phyloP scores from a whole-genome alignment of 2,113 vertebrate genomes.

The Eulemur macaco region DNA sequence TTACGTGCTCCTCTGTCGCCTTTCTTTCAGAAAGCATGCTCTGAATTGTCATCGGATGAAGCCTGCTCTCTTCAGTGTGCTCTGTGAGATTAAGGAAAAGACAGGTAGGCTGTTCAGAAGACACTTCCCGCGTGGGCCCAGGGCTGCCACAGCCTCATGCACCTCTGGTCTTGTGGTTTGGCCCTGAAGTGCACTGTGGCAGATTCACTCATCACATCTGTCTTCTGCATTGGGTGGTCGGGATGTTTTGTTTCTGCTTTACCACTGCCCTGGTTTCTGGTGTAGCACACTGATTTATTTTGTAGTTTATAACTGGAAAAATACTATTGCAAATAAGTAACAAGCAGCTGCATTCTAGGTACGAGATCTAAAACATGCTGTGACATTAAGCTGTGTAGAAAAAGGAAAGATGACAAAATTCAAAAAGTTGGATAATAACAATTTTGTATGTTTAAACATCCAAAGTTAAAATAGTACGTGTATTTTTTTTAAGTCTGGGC shows the following conservation, averaged over 20 bases:
- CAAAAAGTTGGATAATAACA: neutral
- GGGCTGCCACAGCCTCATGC: accelerated
- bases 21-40: slow-evolving; percentile 89
- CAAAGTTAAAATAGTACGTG: no score
- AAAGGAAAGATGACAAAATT: neutral
- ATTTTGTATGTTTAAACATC: neutral
- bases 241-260: neutral
- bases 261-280: neutral
- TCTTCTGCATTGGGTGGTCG: neutral
- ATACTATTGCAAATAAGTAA: neutral
- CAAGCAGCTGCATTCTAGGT: neutral
- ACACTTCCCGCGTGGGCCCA: neutral
- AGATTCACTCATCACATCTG: accelerated
- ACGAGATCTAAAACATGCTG: neutral
- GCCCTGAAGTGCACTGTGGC: no score
- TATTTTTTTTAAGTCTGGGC: neutral
- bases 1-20: neutral
- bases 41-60: slow-evolving; percentile 96
- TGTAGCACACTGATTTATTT: neutral
- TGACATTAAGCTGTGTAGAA: neutral
- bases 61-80: slow-evolving; percentile 94
- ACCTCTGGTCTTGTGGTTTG: neutral
- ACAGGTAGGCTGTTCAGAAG: slow-evolving; percentile 85
- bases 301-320: neutral
- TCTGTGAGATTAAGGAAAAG: slow-evolving; percentile 96